phyloP scores from a whole-genome alignment of 2,888 invertebrate species.

The Euzetes globulus region DNA sequence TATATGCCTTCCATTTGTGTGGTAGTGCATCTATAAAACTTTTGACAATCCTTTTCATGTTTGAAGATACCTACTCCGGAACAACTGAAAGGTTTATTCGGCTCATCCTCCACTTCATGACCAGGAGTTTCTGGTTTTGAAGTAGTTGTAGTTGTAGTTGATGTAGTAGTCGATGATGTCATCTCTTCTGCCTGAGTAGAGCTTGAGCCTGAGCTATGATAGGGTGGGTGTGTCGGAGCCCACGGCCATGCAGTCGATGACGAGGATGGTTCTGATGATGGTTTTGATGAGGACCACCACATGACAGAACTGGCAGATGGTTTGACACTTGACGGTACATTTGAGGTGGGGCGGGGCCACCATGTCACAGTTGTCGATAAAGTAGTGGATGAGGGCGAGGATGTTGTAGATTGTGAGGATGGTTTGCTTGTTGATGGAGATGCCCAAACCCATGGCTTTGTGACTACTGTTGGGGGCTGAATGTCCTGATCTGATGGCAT shows the following conservation, averaged over 20 bases:
- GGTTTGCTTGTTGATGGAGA: conserved; percentile 26
- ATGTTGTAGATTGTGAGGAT: conserved; percentile 26
- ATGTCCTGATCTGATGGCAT: not conserved
- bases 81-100: conserved; percentile 34
- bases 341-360: conserved; percentile 34
- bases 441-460: conserved; percentile 27
- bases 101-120: not conserved
- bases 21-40: conserved; percentile 41
- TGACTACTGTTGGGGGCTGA: not conserved
- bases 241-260: not conserved
- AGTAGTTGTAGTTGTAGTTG: conserved; percentile 3
- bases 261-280: not conserved
- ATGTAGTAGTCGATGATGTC: not conserved
- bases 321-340: conserved; percentile 29
- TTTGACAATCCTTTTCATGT: conserved; percentile 40
- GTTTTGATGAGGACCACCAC: conserved; percentile 27
- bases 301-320: conserved; percentile 28
- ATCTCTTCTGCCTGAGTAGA: conserved; percentile 12
- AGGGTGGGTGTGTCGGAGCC: not conserved
- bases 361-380: conserved; percentile 20
- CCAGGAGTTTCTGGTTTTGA: not conserved
- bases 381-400: not conserved
- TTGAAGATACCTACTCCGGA: conserved; percentile 39
- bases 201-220: not conserved
- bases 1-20: conserved; percentile 37